Base-by-base conservation (phyloP, 2,797 vertebrate genomes). In the Limnodromus scolopaceus region DNA sequence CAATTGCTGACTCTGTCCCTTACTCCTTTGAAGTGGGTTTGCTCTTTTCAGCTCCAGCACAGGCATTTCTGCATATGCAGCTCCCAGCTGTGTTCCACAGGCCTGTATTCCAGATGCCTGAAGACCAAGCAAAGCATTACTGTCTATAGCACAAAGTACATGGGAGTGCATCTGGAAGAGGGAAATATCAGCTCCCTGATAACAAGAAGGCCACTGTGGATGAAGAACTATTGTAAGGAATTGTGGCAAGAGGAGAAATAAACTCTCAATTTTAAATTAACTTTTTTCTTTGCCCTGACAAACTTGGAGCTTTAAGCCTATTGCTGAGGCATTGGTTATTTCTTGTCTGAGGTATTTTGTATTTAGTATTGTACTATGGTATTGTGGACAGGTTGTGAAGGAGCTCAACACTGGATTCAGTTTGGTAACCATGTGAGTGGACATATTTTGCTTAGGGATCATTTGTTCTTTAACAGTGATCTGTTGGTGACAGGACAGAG, bases 11-110 rank as follows among this genome's bases (percentile, higher is more conserved):
- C 19, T 84, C 32, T 82, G 19, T 84, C n/a, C 18, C 12, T 34
- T 71, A 45, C 45, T 74, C 9, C 78, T 89, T 91, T 96, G 84
- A 93, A 95, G 87, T 89, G 80, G n/a, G 27, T 93, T 94, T 96
- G 20, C 55, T 89, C 58, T 93, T 86, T 89, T 79, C 77, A 82
- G 58, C 38, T 92, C 84, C 66, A 61, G 58, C 55, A 63, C 24
- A 74, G 71, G 20, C 77, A 63, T 79, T 88, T 87, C 58, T 92
- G 63, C 41, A 22, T 66, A 68, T 55, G 69, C 41, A 85, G 43
- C 60, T 93, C 58, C 66, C 63, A 85, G 66, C 71, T 93, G n/a
- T 0, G 0, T 95, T 82, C 84, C 46, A 39, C 24, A 41, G 64
- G 48, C 30, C 77, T 75, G 61, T 58, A 54, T 72, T 86, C 65